Evolutionary conservation across 2,797 vertebrate genomes (phyloP).

Genomic region (Chiroxiphia lanceolata): DNA sequence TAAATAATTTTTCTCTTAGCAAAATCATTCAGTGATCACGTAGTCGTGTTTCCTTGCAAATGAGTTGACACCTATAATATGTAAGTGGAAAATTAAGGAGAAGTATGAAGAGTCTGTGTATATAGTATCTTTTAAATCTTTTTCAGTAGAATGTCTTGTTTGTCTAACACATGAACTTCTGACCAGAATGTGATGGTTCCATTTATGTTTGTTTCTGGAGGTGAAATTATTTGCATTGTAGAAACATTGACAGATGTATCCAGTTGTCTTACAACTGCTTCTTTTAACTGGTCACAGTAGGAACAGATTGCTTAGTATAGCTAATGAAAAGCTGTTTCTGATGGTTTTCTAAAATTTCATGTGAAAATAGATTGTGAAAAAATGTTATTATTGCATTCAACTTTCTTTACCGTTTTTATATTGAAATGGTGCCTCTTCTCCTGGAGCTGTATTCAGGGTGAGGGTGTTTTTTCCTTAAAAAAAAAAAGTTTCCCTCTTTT

Average conservation of each 20-base stretch:
- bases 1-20: not conserved
- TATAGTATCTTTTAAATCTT: not conserved
- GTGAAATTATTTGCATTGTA: not conserved
- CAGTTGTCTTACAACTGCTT: not conserved
- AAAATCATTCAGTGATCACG: not conserved
- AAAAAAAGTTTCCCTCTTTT: not conserved
- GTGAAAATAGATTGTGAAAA: not conserved
- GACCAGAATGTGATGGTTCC: not conserved
- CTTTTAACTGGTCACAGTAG: not conserved
- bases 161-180: not conserved
- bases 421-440: not conserved
- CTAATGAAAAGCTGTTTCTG: not conserved
- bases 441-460: not conserved
- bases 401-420: not conserved
- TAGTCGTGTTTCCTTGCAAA: not conserved
- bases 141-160: not conserved
- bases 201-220: not conserved
- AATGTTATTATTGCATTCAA: not conserved
- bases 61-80: not conserved
- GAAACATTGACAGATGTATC: not conserved
- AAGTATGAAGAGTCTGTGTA: not conserved
- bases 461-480: not conserved
- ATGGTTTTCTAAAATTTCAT: not conserved
- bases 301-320: not conserved
- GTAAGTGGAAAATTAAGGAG: not conserved